Conservation (phyloP, 2,888 invertebrate genomes). For the Parochlus steinenii region DNA sequence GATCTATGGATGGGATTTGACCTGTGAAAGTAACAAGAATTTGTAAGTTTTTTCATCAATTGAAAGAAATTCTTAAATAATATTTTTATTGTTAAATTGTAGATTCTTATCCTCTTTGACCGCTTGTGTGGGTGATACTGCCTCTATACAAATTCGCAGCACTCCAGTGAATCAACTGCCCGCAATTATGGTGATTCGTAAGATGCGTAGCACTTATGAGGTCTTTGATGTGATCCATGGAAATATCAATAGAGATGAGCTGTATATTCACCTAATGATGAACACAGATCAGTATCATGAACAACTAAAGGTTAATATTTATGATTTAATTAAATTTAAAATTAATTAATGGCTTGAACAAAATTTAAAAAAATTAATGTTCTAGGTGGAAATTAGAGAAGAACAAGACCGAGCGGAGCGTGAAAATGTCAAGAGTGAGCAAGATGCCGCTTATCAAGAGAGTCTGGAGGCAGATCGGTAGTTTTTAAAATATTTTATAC, state of each 20-base stretch:
- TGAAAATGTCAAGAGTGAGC: conserved; percentile 79
- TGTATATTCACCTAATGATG: conserved; percentile 9
- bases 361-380: conserved; percentile 45
- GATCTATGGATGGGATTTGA: conserved; percentile 95
- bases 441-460: conserved; percentile 83
- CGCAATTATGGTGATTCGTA: conserved; percentile 74
- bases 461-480: conserved; percentile 77
- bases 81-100: conserved; percentile 16
- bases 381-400: conserved; percentile 60
- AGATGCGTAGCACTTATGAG: conserved; percentile 75
- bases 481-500: conserved; percentile 36
- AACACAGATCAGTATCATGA: conserved; percentile 12
- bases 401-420: conserved; percentile 81
- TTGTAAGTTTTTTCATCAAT: conserved; percentile 36
- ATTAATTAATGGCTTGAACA: conserved; percentile 7
- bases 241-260: conserved; percentile 10
- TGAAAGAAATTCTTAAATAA: conserved; percentile 5
- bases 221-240: conserved; percentile 82
- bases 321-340: conserved; percentile 7
- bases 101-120: conserved; percentile 63
- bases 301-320: conserved; percentile 4
- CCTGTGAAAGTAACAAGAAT: conserved; percentile 68
- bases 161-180: conserved; percentile 79
- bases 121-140: conserved; percentile 62
- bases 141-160: conserved; percentile 67